A percentile compares a stretch with the other conserved stretches of the same genome.
These are phyloP conservation scores for Stictocephala bisonia DNA, from an alignment of 2,888 invertebrate genomes.

Conservation along the genomic window DNA sequence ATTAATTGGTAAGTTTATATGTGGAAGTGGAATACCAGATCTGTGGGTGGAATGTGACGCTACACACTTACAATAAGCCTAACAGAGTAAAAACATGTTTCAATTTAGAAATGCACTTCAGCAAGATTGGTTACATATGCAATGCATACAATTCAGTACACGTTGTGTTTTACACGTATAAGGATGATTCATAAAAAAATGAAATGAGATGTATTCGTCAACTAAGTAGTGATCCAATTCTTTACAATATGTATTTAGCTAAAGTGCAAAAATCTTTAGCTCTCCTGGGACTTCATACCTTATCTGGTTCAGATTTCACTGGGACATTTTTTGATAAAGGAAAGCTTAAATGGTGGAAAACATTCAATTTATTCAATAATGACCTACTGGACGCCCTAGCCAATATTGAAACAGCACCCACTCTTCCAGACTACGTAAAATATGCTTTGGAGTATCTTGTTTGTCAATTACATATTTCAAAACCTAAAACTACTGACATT, in stretches of 20 bases:
- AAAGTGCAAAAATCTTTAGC: not conserved
- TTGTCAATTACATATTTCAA: not conserved
- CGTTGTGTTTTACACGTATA: not conserved
- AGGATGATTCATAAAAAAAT: not conserved
- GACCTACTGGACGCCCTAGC: not conserved
- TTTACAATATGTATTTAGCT: not conserved
- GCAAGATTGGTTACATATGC: too few relatives aligned
- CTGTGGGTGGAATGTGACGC: not conserved
- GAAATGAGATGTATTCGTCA: not conserved
- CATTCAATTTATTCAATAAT: not conserved
- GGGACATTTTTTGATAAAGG: not conserved
- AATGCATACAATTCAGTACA: too few relatives aligned
- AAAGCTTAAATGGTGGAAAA: too few relatives aligned
- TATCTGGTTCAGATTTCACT: not conserved
- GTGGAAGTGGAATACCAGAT: not conserved
- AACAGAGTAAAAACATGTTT: too few relatives aligned
- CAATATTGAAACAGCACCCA: not conserved
- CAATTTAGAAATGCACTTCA: too few relatives aligned
- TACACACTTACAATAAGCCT: too few relatives aligned
- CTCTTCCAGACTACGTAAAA: not conserved
- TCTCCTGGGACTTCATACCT: not conserved
- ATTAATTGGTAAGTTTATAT: not conserved
- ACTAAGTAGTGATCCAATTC: too few relatives aligned
- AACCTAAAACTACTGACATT: not conserved
- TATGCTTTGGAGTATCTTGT: not conserved